Base-by-base conservation (phyloP, 2,797 vertebrate genomes). In the Macropus fuliginosus region DNA sequence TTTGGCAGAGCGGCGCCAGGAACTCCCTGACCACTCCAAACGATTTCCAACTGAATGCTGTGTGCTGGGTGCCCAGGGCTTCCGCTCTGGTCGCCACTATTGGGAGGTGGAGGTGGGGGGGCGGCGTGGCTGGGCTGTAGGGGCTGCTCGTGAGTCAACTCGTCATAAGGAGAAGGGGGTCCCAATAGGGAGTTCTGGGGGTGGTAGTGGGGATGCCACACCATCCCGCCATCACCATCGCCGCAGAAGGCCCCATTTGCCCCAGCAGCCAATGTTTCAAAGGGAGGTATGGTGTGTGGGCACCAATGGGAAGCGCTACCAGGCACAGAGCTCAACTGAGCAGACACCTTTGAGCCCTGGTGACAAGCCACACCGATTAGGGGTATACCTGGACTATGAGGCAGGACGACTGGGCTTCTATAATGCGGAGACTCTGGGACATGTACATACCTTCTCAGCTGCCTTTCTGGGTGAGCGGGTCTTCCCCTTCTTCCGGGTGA, bases 401-500 rank as follows among this genome's bases (percentile, higher is more conserved):
- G 94, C 98, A 0, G 98, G 98, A 0, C 98, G 98, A 55, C 95
- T 99, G 55, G 92, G 98, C 55, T 99, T 99, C 98, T 99, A 99
- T 97, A 98, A 99, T 0, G 98, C 98, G 0, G 98, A 98, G 93
- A 99, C 94, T 97, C 97, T 98, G 95, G 98, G 97, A 93, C 98
- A 99, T 0, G 98, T 99, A 95, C 98, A 99, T 95, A 99, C 99
- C 27, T 99, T 99, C 97, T 98, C 98, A 0, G 98, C 98, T 59
- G 96, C 98, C 91, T 98, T 98, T 96, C 55, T 98, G 92, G 98
- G 91, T 11, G 98, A 99, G 97, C 98, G 98, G 27, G 97, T 99
- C 91, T 99, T 99, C 97, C 98, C 98, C 0, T 99, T 98, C 90
- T 99, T 99, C 91, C 95, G 98, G 27, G 62, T 99, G 55, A 94